Base-by-base conservation (phyloP, 2,888 invertebrate genomes). In the Tetheella fluctuosa region DNA sequence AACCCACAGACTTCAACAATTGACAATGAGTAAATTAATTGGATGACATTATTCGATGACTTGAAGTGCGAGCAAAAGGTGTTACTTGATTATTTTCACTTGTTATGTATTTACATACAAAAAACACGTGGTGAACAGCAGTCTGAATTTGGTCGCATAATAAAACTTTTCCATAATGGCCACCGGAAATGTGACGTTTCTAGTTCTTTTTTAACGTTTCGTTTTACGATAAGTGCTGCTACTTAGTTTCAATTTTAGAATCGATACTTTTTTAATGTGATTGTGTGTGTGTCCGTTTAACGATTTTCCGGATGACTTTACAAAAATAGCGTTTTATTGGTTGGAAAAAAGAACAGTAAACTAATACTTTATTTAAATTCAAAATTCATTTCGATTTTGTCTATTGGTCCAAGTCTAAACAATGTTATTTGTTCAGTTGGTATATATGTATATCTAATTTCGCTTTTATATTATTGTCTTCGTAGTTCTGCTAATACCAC, bases 101-200 rank as follows among this genome's bases (percentile, higher is more conserved):
- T 61, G 78, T 72, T 62, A 61, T 23, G 56, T 78, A 64, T 73
- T 80, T 77, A 67, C 64, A 70, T 74, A 70, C 68, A 80, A 73
- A 74, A 58, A 4, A 54, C 64, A 78, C 69, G 71, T 79, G 77
- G 28, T 54, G 2, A 2, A 13, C 4, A 61, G 55, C 30, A 78
- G 71, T 77, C 73, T 80, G 68, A 82, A 86, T 74, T 87, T 86
- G 73, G 82, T 71, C 70, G 86, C 68, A 60, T 86, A 76, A 72
- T 81, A 79, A 58, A 74, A 76, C 77, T 81, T 83, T 86, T 85
- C 79, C 79, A 77, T 79, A 73, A 89, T 90, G 91, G 89, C 89
- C 70, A 80, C 86, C 88, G 90, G 90, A 89, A 83, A 83, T 71
- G 73, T 89, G 88, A 86, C 84, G 84, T 84, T 80, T 81, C 63